Evolutionary conservation across 2,888 invertebrate genomes (phyloP), one percentile per base, ranked within the genome.

Genomic region (Ophion obscuratus): DNA sequence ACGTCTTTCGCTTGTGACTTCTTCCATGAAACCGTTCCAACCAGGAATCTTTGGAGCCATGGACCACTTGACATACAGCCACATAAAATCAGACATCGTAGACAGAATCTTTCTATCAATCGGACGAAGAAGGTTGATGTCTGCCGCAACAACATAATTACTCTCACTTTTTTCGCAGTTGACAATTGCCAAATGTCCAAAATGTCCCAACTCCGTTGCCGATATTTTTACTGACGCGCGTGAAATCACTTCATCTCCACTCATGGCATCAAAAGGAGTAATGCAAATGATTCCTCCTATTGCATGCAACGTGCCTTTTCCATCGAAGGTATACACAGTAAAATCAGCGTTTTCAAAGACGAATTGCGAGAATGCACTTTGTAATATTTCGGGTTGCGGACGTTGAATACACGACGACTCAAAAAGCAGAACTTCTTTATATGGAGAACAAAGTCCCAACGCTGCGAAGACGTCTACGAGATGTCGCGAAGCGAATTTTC

Each of bases 361-460:
- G 47, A 74, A 81, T 31, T 74, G 81, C 14, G 40, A 74, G 7
- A 81, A 81, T 40, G 40, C 74, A 67, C 44, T 36, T 17, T 36
- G 77, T 71, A 71, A 53, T 24, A 83, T 66, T 77, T 83, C 40
- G 40, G 71, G 73, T 14, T 64, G 31, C 27, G 47, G 64, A 20
- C 66, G 77, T 77, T 64, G 31, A 31, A 44, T 74, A 67, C 74
- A 73, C 20, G 91, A 89, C 10, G 88, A 74, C 89, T 90, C 89
- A 84, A 90, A 91, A 44, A 82, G 80, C 78, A 87, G 78, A 81
- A 88, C 85, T 83, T 91, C 90, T 75, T 88, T 80, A 78, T 91
- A 92, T 27, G 90, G 88, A 68, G 89, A 76, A 80, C 85, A 89
- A 74, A 90, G 87, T 57, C 91, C 90, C 85, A 92, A 85, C 80